Base-by-base conservation (phyloP, 2,797 vertebrate genomes). In the Cheirogaleus major region DNA sequence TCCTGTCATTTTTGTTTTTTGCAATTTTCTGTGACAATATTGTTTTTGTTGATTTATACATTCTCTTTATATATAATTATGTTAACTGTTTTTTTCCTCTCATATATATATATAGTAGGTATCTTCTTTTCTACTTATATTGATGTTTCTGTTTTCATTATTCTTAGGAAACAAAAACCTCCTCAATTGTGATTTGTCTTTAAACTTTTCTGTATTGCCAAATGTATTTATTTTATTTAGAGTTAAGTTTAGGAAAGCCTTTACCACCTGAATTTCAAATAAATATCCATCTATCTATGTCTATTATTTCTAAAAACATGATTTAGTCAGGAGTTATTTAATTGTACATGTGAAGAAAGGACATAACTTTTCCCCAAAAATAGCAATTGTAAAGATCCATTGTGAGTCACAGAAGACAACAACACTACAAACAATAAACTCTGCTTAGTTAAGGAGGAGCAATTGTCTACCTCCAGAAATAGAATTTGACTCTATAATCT, bases 101-200 rank as follows among this genome's bases (percentile, higher is more conserved):
- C 32, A 63, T 61, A 61, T 10, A 57, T 57, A 57, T 86, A 55
- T 55, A 9, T 20, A 63, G 4, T 93, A 82, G 67, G 1, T 57
- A 83, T 78, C 55, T 78, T 72, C 22, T 20, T 63, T 91, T 79
- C 48, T 38, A 67, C 32, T 63, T 94, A 55, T 75, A 81, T 72
- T 89, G 43, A 4, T 45, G 15, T 59, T 90, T 93, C 45, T 92
- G 13, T 94, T 89, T 94, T 94, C 14, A 43, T 89, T 78, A 57
- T 75, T 80, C 35, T 57, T 82, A 78, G 18, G 38, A 91, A 70
- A 59, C 10, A 92, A 78, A 90, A 81, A 15, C 15, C 2, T 70
- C 61, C 32, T 52, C 43, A 30, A 9, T 52, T 72, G 9, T 87
- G 52, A 61, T 91, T 86, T 88, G 27, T 75, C 30, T 59, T 96